These are phyloP conservation scores for Myotis planiceps DNA, from an alignment of 2,797 vertebrate genomes.

Conservation along the genomic window DNA sequence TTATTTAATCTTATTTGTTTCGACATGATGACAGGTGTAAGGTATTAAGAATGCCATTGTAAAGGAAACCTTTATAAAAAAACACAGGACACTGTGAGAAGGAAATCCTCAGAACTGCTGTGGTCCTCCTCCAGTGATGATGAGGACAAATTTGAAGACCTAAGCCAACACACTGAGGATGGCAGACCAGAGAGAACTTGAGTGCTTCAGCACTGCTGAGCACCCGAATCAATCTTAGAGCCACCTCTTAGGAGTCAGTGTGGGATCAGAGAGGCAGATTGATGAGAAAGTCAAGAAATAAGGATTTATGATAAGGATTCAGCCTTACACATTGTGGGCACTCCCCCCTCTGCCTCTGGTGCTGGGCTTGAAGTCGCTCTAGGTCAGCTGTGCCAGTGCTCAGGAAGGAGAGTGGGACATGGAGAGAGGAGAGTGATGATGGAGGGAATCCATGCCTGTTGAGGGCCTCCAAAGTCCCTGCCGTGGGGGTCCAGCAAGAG, in stretches of 20 bases:
- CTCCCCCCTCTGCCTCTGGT: not conserved
- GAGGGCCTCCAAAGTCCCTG: not conserved
- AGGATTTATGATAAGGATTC: not conserved
- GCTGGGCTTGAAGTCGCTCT: not conserved
- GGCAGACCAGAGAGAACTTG: not conserved
- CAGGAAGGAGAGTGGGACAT: not conserved
- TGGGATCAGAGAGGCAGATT: not conserved
- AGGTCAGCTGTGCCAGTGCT: not conserved
- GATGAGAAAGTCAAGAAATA: not conserved
- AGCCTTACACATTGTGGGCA: not conserved
- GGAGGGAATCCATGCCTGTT: not conserved
- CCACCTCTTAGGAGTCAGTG: not conserved
- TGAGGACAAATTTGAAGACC: not conserved
- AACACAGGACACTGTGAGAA: not conserved
- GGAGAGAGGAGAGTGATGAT: not conserved
- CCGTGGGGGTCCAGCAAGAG: not conserved
- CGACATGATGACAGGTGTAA: not conserved
- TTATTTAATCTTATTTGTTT: not conserved
- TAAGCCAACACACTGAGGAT: not conserved
- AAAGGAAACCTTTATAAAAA: constrained; percentile 1
- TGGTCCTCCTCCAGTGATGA: not conserved
- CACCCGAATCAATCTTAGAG: not conserved
- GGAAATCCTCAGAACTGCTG: not conserved
- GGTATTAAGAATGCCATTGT: not conserved
- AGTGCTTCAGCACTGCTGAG: not conserved